Evolutionary conservation across 2,888 invertebrate genomes (phyloP).

Genomic region (Eupelmus urozonus): DNA sequence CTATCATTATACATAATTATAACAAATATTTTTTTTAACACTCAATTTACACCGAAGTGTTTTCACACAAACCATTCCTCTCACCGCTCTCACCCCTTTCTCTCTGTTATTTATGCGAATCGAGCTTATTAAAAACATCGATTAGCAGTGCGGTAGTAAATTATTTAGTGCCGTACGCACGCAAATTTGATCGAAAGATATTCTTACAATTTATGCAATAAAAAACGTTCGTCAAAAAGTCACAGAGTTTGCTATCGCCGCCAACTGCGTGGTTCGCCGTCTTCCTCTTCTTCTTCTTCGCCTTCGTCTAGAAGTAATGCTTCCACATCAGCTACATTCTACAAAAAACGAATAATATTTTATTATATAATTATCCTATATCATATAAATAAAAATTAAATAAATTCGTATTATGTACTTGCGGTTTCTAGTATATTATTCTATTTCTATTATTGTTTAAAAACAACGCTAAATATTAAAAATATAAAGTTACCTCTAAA

Average conservation of each 20-base stretch:
- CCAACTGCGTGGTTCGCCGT: constrained; percentile 92
- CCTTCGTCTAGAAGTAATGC: constrained; percentile 87
- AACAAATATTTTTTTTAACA: constrained; percentile 62
- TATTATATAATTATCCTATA: not conserved
- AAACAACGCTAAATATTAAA: not conserved
- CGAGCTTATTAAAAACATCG: constrained; percentile 53
- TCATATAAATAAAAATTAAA: not conserved
- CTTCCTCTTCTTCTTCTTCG: constrained; percentile 92
- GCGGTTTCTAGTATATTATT: too few species aligned
- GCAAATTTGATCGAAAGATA: constrained; percentile 62
- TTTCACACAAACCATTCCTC: constrained; percentile 52
- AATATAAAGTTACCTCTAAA: constrained; percentile 69
- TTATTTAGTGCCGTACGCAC: constrained; percentile 59
- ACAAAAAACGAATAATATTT: constrained; percentile 27
- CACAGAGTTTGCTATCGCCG: constrained; percentile 84
- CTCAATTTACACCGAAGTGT: constrained; percentile 57
- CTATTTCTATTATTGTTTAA: not conserved
- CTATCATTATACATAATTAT: constrained; percentile 62
- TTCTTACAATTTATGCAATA: constrained; percentile 60
- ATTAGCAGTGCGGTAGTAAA: constrained; percentile 57
- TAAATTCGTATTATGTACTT: not conserved
- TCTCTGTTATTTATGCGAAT: constrained; percentile 55
- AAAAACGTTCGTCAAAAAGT: constrained; percentile 60
- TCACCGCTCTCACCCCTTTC: constrained; percentile 41
- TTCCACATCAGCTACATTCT: constrained; percentile 79